A percentile compares a stretch with the other conserved stretches of the same genome.
phyloP scores from a whole-genome alignment of 64 coral and sea anemone genomes.

The Trachythela sp. region DNA sequence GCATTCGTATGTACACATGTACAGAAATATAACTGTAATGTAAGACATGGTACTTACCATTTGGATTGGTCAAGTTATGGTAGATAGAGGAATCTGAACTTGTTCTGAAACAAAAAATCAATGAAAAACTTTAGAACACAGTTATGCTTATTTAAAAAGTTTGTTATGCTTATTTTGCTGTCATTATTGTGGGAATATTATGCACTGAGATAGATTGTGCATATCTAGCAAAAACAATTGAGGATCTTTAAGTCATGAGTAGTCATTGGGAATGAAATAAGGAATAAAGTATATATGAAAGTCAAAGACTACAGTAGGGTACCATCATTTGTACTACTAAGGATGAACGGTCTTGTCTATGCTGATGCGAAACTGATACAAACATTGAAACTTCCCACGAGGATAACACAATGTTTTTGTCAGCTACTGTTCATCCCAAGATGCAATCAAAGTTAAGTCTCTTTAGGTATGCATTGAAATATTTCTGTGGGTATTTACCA shows the following conservation, averaged over 20 bases:
- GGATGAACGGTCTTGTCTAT: too few relatives aligned
- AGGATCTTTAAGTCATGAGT: too few relatives aligned
- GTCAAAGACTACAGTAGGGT: too few relatives aligned
- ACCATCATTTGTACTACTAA: too few relatives aligned
- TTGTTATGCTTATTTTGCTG: not conserved
- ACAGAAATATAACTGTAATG: not conserved
- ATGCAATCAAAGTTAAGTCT: not conserved
- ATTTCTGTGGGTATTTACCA: not conserved
- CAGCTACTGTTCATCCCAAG: not conserved
- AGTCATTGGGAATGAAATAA: too few relatives aligned
- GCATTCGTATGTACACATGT: not conserved
- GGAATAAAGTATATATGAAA: too few relatives aligned
- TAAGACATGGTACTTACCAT: not conserved
- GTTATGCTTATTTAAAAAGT: not conserved
- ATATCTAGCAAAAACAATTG: too few relatives aligned
- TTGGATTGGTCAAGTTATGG: conserved; percentile 1
- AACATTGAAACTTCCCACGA: too few relatives aligned
- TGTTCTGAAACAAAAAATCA: not conserved
- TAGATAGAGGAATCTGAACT: conserved; percentile 19
- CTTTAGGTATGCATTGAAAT: not conserved
- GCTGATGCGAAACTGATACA: too few relatives aligned
- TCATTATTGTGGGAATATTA: not conserved
- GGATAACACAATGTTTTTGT: too few relatives aligned
- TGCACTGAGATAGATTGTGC: too few relatives aligned
- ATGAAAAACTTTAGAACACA: not conserved